These are phyloP conservation scores for Dolichoris vasculosae DNA, from an alignment of 1,140 invertebrate genomes.

Conservation along the genomic window DNA sequence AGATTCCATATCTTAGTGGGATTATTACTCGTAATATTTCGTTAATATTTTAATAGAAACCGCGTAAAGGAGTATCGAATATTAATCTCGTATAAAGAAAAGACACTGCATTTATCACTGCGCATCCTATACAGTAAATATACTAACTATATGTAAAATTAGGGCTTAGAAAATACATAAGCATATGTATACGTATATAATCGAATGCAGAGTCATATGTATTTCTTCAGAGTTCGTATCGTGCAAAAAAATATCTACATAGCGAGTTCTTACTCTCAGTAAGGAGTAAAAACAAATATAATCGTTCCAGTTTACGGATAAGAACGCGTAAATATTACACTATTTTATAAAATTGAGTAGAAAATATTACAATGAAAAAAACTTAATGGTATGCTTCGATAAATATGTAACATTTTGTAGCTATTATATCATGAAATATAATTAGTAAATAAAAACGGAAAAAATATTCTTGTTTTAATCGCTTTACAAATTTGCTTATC, in stretches of 20 bases:
- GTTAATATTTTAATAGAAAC: background rate
- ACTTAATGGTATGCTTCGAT: background rate
- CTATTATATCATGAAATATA: no score
- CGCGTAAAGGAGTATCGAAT: background rate
- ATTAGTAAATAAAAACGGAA: no score
- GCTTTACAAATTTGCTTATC: no score
- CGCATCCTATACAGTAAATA: background rate
- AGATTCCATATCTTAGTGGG: background rate
- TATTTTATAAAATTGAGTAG: background rate
- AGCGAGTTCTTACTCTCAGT: background rate
- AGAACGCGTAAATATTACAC: background rate
- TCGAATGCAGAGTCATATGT: background rate
- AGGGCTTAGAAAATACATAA: background rate
- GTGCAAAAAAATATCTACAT: conserved; percentile 3
- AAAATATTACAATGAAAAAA: background rate
- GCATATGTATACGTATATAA: background rate
- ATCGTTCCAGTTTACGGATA: background rate
- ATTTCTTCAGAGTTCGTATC: background rate
- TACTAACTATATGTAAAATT: background rate
- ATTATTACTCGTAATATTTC: no score
- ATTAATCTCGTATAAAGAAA: background rate
- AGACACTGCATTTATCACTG: background rate
- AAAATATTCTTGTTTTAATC: background rate
- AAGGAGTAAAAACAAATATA: background rate
- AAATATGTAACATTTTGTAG: background rate